phyloP scores from a whole-genome alignment of 1,140 invertebrate species.

The Trachelipus rathkii region DNA sequence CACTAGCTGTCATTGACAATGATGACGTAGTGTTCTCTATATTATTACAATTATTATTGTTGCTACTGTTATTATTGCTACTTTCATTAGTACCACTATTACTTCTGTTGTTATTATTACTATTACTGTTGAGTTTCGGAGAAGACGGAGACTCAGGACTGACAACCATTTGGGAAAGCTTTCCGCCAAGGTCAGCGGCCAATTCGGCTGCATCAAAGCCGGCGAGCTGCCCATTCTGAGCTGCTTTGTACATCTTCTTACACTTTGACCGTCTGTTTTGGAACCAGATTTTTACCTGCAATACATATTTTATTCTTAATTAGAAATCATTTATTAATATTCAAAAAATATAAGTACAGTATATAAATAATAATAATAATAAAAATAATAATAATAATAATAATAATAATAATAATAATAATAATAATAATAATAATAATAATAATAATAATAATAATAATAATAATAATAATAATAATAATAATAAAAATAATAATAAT shows the following conservation, averaged over 20 bases:
- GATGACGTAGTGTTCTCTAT: not conserved
- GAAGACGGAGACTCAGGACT: constrained; percentile 26
- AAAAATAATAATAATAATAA: not conserved
- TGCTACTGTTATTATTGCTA: not conserved
- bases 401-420: not conserved
- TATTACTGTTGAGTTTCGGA: not conserved
- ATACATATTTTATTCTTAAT: not conserved
- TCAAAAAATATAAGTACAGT: not conserved
- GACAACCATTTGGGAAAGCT: constrained; percentile 21
- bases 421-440: not conserved
- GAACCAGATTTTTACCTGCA: constrained; percentile 40
- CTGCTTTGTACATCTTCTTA: constrained; percentile 36
- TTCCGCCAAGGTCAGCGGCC: constrained; percentile 19
- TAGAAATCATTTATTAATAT: too few species aligned
- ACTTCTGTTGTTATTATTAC: not conserved
- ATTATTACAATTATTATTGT: not conserved
- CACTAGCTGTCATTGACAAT: not conserved
- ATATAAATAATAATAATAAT: not conserved
- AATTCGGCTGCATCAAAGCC: constrained; percentile 21
- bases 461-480: not conserved
- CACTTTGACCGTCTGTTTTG: constrained; percentile 36
- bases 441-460: not conserved
- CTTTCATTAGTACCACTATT: too few species aligned
- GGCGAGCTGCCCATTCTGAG: constrained; percentile 22
- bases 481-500: not conserved